phyloP scores from a whole-genome alignment of 1,140 invertebrate genomes.

The Psilanteris sp. region DNA sequence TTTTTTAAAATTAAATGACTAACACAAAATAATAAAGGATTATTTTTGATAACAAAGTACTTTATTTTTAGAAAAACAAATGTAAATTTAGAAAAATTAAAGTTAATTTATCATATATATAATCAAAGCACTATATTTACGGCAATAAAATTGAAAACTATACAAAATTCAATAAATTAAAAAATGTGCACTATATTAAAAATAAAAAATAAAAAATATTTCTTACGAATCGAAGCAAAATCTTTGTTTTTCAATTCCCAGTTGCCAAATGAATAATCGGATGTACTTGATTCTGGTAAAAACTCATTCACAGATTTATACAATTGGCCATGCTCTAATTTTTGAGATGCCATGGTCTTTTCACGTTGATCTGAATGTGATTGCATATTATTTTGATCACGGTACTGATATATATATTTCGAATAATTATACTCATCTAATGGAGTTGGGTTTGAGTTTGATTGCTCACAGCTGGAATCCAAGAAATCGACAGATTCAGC shows the following conservation, averaged over 20 bases:
- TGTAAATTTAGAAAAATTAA: too few species aligned
- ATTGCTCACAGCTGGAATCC: background rate
- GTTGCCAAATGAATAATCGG: slow-evolving; percentile 8
- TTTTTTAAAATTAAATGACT: too few species aligned
- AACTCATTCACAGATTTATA: slow-evolving; percentile 14
- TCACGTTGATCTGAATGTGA: background rate
- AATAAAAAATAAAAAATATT: background rate
- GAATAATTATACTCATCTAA: slow-evolving; percentile 24
- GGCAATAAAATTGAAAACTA: too few species aligned
- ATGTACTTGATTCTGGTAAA: background rate
- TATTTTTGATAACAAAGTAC: too few species aligned
- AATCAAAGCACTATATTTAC: too few species aligned
- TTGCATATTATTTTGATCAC: slow-evolving; percentile 2
- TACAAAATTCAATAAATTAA: too few species aligned
- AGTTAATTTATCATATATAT: too few species aligned
- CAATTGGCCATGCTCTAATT: background rate
- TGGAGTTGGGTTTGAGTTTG: slow-evolving; percentile 1
- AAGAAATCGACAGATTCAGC: background rate
- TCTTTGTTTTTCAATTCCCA: slow-evolving; percentile 33
- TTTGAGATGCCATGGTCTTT: background rate
- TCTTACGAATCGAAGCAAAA: slow-evolving; percentile 24
- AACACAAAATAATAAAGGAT: too few species aligned
- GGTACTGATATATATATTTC: slow-evolving; percentile 16
- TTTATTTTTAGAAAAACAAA: too few species aligned
- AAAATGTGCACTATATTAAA: too few species aligned